Percentiles rank a stretch among this genome's conserved stretches.
Evolutionary conservation across 2,797 vertebrate genomes (phyloP).

Genomic region (Discoglossus pictus): DNA sequence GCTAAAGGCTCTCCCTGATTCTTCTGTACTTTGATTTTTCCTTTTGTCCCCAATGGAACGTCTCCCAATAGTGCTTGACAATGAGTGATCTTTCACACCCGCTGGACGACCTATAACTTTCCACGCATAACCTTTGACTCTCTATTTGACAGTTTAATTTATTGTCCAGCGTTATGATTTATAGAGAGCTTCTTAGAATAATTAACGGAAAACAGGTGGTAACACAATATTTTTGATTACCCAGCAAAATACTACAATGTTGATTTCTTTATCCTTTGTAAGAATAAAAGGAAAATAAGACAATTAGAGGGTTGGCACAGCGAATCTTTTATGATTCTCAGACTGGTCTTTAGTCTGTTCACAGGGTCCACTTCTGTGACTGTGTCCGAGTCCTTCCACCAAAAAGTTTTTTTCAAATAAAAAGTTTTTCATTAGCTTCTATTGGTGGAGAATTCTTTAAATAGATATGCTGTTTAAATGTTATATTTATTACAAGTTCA

Average conservation of each 20-base stretch:
- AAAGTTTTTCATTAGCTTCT: too few relatives aligned
- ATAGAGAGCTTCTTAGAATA: slow-evolving; percentile 97
- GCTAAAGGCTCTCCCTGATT: slow-evolving; percentile 76
- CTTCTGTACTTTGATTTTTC: slow-evolving; percentile 87
- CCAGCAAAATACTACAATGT: slow-evolving; percentile 81
- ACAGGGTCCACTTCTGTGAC: background rate
- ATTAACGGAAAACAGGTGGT: slow-evolving; percentile 99
- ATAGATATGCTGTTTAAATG: too few relatives aligned
- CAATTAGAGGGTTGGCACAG: slow-evolving; percentile 73
- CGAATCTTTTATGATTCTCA: slow-evolving; percentile 61
- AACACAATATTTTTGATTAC: slow-evolving; percentile 85
- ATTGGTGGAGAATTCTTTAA: too few relatives aligned
- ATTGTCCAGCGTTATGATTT: slow-evolving; percentile 99
- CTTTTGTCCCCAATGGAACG: slow-evolving; percentile 87
- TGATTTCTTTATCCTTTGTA: slow-evolving; percentile 80
- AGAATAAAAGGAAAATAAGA: slow-evolving; percentile 68
- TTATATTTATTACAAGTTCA: too few relatives aligned
- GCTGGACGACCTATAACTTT: slow-evolving; percentile 90
- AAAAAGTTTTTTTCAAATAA: background rate
- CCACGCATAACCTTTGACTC: slow-evolving; percentile 87
- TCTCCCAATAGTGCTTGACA: slow-evolving; percentile 90
- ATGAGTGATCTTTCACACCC: slow-evolving; percentile 94
- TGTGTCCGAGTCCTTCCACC: slow-evolving; percentile 11
- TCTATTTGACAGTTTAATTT: slow-evolving; percentile 98
- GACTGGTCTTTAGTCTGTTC: background rate